A percentile compares a stretch with the other conserved stretches of the same genome.
These are phyloP conservation scores for Mobula birostris DNA, from an alignment of 2,113 vertebrate genomes.

Conservation along the genomic window DNA sequence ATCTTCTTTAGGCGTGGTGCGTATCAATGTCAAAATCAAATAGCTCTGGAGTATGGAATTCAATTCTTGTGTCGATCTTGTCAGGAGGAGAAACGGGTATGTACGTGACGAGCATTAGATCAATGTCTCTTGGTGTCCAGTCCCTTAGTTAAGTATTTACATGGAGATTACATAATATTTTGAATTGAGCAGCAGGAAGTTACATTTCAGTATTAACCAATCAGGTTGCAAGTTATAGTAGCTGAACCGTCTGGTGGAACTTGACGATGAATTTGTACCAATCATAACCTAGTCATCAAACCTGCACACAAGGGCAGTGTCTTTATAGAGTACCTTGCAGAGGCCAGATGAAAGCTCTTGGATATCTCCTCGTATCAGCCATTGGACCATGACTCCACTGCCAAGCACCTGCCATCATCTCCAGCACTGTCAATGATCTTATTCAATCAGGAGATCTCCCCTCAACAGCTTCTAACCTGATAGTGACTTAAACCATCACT, in stretches of 20 bases:
- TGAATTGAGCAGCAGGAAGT: neutral
- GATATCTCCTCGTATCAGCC: no score
- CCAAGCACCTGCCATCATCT: no score
- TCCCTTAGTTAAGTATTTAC: neutral
- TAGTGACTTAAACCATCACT: no score
- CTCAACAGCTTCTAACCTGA: no score
- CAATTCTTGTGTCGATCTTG: neutral
- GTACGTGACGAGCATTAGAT: neutral
- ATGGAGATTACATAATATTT: neutral
- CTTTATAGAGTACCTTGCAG: no score
- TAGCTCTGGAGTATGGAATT: conserved; percentile 22
- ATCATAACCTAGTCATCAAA: no score
- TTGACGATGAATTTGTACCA: neutral
- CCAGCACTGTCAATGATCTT: no score
- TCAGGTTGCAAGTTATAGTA: neutral
- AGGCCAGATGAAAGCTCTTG: no score
- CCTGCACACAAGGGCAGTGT: no score
- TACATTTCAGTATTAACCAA: neutral
- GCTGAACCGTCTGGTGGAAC: no score
- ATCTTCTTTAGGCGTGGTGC: neutral
- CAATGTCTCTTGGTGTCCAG: neutral
- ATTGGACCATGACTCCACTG: no score
- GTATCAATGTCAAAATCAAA: neutral
- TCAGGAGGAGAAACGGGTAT: neutral
- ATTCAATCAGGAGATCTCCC: no score